Evolutionary conservation across 2,797 vertebrate species (phyloP).

Genomic region (Choloepus didactylus): DNA sequence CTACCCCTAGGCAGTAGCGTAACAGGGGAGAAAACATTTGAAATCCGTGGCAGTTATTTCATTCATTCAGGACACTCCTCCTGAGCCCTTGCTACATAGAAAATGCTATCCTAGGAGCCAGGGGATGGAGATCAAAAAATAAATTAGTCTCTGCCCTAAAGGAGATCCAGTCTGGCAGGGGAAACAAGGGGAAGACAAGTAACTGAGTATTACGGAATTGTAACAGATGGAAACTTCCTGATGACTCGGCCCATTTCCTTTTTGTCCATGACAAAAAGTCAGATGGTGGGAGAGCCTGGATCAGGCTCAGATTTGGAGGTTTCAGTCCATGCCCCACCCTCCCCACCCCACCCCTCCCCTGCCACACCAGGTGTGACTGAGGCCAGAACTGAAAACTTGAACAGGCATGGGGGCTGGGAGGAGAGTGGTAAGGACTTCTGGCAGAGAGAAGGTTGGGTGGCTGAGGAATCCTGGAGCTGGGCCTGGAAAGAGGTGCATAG

Average conservation of each 20-base stretch:
- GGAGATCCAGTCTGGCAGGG: too few species aligned
- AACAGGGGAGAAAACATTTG: background rate
- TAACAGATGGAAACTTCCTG: background rate
- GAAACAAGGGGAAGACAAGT: background rate
- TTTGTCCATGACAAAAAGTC: background rate
- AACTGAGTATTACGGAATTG: background rate
- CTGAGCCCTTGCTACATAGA: background rate
- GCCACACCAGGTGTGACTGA: too few species aligned
- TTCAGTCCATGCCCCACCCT: background rate
- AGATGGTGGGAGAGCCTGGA: background rate
- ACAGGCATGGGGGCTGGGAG: background rate
- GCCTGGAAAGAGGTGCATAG: background rate
- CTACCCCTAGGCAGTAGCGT: rapidly evolving
- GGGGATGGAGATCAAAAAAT: background rate
- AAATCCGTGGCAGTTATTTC: background rate
- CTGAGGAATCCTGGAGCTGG: background rate
- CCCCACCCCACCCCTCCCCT: too few species aligned
- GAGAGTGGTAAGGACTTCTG: too few species aligned
- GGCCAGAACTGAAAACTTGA: background rate
- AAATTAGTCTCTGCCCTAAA: background rate
- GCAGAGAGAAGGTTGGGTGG: too few species aligned
- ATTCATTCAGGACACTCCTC: rapidly evolving
- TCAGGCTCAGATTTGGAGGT: background rate
- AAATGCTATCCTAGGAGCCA: background rate
- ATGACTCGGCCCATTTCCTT: background rate